Conservation (phyloP, 37 sponge, comb jelly and placozoan species). For the Beroe ovata region DNA sequence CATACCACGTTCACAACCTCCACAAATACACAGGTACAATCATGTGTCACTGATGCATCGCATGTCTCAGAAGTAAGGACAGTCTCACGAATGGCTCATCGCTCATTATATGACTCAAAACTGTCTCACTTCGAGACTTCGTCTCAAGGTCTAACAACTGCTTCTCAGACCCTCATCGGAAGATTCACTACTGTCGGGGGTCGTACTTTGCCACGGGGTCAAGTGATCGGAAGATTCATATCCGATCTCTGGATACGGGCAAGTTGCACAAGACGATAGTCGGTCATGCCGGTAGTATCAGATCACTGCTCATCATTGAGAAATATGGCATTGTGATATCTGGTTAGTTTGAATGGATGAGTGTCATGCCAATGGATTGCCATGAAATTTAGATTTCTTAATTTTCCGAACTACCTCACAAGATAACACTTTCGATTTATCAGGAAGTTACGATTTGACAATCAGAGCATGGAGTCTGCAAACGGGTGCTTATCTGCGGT, state of each 20-base stretch:
- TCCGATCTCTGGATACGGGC: slow-evolving; percentile 23
- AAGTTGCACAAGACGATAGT: slow-evolving; percentile 64
- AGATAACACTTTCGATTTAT: not conserved
- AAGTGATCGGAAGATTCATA: slow-evolving; percentile 10
- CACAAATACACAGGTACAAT: slow-evolving; percentile 12
- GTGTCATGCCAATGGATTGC: not conserved
- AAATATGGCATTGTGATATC: slow-evolving; percentile 41
- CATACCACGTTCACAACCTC: slow-evolving; percentile 63
- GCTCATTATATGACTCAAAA: too few species aligned
- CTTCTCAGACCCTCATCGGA: slow-evolving; percentile 42
- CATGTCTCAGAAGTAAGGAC: too few species aligned
- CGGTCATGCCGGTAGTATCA: slow-evolving; percentile 42
- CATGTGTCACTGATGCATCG: too few species aligned
- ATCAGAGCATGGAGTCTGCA: slow-evolving; percentile 66
- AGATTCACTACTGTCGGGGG: slow-evolving; percentile 49
- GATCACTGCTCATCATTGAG: slow-evolving; percentile 47
- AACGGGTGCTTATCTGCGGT: slow-evolving; percentile 67
- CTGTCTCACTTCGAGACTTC: too few species aligned
- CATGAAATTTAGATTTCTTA: not conserved
- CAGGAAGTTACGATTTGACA: slow-evolving; percentile 70
- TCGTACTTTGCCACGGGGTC: slow-evolving; percentile 34
- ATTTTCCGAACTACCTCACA: not conserved
- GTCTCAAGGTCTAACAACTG: too few species aligned
- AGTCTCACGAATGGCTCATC: too few species aligned
- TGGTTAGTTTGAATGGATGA: too few species aligned